Base-by-base conservation (phyloP, 2,888 invertebrate species). In the Drosophila seclusa region DNA sequence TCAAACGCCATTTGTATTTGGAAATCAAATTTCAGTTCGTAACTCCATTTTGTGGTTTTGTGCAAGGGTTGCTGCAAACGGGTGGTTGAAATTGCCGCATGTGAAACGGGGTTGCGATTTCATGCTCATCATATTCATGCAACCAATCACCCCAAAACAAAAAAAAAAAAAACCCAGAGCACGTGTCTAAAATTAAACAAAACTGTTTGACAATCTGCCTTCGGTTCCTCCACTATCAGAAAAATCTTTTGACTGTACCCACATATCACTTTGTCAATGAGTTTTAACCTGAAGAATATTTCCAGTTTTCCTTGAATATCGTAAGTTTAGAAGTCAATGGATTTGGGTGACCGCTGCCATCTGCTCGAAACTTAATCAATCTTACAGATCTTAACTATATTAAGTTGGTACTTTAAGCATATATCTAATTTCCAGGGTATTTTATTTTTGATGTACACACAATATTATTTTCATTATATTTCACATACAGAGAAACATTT, bases 171-270 rank as follows among this genome's bases (percentile, higher is more conserved):
- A 45, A 13, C 10, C 29, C 6, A 32, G 13, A n/a, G 38, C 89
- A 84, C 83, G 89, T 88, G 83, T 66, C 87, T 58, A 31, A 78
- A 88, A 87, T 84, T 88, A 81, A 84, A 76, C 68, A 78, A 86
- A 45, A 88, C 81, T 72, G 68, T 59, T 86, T 86, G 67, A 75
- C 86, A 88, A 88, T 82, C 64, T 21, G 18, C 36, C 52, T 16
- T 36, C 11, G 21, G 34, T n/a, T 38, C 42, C 40, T 27, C 6
- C 21, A 29, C 49, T 24, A 18, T 31, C 48, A 38, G 24, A 60
- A 34, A 40, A 36, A 31, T 49, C 31, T 32, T n/a, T 21, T 13
- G 29, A 7, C 45, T 13, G 21, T 49, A 21, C 4, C 36, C 49
- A 62, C 34, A 42, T 38, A 36, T 24, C 29, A 34, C 5, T 42